Percentiles rank a stretch among this genome's conserved stretches.
Conservation (phyloP, 2,888 invertebrate genomes). For the Dryobotodes eremita region DNA sequence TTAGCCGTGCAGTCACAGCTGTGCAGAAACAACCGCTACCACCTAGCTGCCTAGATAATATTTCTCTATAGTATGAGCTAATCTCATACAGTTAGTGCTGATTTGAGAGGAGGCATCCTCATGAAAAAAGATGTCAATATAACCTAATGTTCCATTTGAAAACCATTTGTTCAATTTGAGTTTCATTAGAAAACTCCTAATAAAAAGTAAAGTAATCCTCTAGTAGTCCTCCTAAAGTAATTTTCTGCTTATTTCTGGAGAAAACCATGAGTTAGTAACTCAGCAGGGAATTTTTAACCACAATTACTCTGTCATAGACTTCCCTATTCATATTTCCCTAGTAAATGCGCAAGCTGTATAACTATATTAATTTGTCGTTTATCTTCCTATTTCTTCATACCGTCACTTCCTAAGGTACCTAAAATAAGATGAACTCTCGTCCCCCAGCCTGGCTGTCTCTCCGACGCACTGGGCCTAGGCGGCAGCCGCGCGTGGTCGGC, state of each 20-base stretch:
- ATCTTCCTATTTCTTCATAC: background rate
- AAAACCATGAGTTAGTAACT: background rate
- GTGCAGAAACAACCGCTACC: background rate
- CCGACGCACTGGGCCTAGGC: slow-evolving; percentile 93
- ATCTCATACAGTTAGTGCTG: too few relatives aligned
- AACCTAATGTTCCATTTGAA: background rate
- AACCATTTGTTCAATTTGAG: background rate
- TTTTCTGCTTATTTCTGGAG: background rate
- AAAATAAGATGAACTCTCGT: background rate
- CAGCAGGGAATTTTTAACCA: background rate
- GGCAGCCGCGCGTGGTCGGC: slow-evolving; percentile 86
- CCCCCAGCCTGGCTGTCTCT: slow-evolving; percentile 92
- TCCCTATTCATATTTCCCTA: background rate
- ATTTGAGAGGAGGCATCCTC: background rate
- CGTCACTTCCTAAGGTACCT: background rate
- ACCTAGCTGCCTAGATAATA: background rate
- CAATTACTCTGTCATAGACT: background rate
- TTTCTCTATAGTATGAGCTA: background rate
- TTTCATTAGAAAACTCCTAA: background rate
- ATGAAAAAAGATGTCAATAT: background rate
- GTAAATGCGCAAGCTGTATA: background rate
- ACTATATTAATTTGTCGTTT: background rate
- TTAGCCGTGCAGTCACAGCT: background rate
- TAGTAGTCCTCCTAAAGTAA: too few relatives aligned
- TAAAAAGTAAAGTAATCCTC: too few relatives aligned